These are phyloP conservation scores for Dromococcyx pavoninus DNA, from an alignment of 2,797 vertebrate genomes.

Conservation along the genomic window DNA sequence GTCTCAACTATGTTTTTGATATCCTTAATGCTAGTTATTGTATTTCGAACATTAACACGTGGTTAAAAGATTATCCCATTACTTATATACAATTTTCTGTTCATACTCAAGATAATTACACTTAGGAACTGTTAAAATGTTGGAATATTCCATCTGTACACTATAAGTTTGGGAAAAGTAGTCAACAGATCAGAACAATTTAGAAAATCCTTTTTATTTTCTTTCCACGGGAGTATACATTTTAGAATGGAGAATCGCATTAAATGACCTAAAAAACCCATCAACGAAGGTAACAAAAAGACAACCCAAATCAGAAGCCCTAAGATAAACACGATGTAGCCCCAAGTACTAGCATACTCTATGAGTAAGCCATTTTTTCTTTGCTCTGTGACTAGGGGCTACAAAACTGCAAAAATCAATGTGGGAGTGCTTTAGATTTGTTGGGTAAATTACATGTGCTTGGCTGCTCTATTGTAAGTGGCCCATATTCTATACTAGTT, in stretches of 20 bases:
- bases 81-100: constrained; percentile 64
- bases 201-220: constrained; percentile 67
- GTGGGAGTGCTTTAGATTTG: constrained; percentile 84
- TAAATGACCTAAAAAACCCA: constrained; percentile 89
- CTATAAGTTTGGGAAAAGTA: constrained; percentile 56
- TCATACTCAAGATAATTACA: constrained; percentile 57
- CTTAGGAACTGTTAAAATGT: constrained; percentile 66
- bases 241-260: constrained; percentile 43
- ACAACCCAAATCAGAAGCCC: constrained; percentile 82
- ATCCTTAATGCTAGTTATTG: constrained; percentile 59
- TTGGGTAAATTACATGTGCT: constrained; percentile 90
- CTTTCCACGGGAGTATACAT: constrained; percentile 41
- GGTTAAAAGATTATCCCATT: constrained; percentile 59
- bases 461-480: constrained; percentile 88
- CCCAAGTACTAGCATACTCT: constrained; percentile 85
- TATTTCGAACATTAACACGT: constrained; percentile 57
- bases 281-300: constrained; percentile 80
- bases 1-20: constrained; percentile 49
- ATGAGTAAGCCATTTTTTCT: constrained; percentile 86
- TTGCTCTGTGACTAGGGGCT: constrained; percentile 88
- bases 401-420: constrained; percentile 93
- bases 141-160: constrained; percentile 46
- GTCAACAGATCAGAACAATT: constrained; percentile 64
- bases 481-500: constrained; percentile 86
- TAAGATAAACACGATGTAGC: constrained; percentile 83